Evolutionary conservation across 2,888 invertebrate genomes (phyloP).

Genomic region (Eilema griseolum): DNA sequence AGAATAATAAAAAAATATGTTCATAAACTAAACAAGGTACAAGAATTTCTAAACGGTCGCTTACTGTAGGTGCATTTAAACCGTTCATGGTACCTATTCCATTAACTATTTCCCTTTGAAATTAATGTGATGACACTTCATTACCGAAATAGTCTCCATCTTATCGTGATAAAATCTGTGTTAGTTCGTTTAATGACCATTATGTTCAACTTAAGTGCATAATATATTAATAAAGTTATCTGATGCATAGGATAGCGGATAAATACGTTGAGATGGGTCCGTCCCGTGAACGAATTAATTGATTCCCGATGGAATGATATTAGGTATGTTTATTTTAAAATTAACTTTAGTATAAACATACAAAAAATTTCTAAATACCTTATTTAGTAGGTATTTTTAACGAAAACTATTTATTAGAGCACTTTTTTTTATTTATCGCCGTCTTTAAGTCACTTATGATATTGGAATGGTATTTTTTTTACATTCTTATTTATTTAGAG

Average conservation of each 20-base stretch:
- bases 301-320: conserved; percentile 5
- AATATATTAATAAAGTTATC: conserved; percentile 15
- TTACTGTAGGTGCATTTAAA: background rate
- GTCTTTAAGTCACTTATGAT: no score
- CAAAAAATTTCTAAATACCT: background rate
- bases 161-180: conserved; percentile 22
- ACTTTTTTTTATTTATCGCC: background rate
- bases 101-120: conserved; percentile 6
- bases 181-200: conserved; percentile 18
- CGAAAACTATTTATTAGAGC: background rate
- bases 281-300: conserved; percentile 3
- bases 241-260: conserved; percentile 10
- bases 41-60: background rate
- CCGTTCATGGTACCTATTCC: background rate
- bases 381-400: background rate
- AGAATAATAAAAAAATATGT: background rate
- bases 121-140: conserved; percentile 16
- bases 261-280: background rate
- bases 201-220: conserved; percentile 7
- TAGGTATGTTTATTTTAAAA: background rate
- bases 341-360: background rate
- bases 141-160: conserved; percentile 13
- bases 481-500: no score
- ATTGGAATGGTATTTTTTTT: no score
- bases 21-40: background rate